Evolutionary conservation across 2,888 invertebrate genomes (phyloP).

Genomic region (Mylabris sibirica): DNA sequence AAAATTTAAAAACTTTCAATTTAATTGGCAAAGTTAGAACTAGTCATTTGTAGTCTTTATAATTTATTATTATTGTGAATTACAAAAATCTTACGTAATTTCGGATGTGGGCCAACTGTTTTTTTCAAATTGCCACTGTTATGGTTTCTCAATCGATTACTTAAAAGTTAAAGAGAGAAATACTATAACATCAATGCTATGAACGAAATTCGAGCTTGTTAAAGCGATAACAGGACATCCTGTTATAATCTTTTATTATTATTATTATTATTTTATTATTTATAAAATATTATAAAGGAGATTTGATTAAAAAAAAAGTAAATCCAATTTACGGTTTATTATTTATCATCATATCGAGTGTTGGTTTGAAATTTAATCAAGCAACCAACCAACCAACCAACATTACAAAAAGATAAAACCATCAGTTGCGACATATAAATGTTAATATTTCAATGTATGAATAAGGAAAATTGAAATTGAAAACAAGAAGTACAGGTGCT

Average conservation of each 20-base stretch:
- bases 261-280: background rate
- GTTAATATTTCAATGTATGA: background rate
- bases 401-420: conserved; percentile 2
- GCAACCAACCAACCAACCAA: background rate
- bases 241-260: conserved; percentile 2
- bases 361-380: conserved; percentile 6
- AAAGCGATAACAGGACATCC: background rate
- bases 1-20: background rate
- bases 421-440: background rate
- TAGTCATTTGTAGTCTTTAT: too few relatives aligned
- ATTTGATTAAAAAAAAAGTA: background rate
- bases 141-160: conserved; percentile 8
- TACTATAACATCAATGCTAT: background rate
- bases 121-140: background rate
- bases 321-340: conserved; percentile 6
- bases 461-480: conserved; percentile 2
- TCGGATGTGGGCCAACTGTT: conserved; percentile 2
- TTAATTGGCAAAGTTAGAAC: background rate
- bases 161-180: background rate
- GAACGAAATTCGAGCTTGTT: background rate
- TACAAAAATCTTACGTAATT: background rate
- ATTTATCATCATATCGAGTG: background rate
- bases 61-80: too few relatives aligned
- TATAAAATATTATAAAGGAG: background rate
- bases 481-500: background rate